phyloP scores from a whole-genome alignment of 2,113 vertebrate genomes.

The Scomber colias region DNA sequence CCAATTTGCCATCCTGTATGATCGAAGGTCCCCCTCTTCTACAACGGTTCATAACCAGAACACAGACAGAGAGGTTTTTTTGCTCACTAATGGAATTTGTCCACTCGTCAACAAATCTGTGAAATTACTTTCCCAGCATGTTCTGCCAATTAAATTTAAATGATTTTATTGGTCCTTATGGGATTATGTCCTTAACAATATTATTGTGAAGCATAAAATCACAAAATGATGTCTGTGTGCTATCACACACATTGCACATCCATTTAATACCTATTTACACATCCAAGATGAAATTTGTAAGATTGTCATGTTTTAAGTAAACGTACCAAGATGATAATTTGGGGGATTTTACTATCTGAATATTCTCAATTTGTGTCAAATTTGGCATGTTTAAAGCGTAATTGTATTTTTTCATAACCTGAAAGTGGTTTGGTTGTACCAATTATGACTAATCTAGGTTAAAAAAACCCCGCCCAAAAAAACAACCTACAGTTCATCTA shows the following conservation, averaged over 20 bases:
- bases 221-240: no score
- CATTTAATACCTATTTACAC: neutral
- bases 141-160: conserved; percentile 38
- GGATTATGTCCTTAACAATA: conserved; percentile 19
- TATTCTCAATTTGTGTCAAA: neutral
- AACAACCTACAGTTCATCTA: no score
- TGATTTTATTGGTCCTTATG: neutral
- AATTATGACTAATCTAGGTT: neutral
- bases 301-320: neutral
- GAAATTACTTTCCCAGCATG: conserved; percentile 16
- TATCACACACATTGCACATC: neutral
- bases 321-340: no score
- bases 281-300: neutral
- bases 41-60: conserved; percentile 34
- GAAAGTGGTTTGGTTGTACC: no score
- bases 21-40: neutral
- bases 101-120: conserved; percentile 45
- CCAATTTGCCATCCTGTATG: conserved; percentile 31
- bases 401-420: no score
- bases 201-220: neutral
- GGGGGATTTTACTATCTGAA: neutral
- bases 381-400: neutral
- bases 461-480: neutral
- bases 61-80: conserved; percentile 2
- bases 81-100: conserved; percentile 49